Percentiles rank a stretch among this genome's conserved stretches.
These are phyloP conservation scores for Anoplius nigerrimus DNA, from an alignment of 2,888 invertebrate genomes.

Conservation along the genomic window DNA sequence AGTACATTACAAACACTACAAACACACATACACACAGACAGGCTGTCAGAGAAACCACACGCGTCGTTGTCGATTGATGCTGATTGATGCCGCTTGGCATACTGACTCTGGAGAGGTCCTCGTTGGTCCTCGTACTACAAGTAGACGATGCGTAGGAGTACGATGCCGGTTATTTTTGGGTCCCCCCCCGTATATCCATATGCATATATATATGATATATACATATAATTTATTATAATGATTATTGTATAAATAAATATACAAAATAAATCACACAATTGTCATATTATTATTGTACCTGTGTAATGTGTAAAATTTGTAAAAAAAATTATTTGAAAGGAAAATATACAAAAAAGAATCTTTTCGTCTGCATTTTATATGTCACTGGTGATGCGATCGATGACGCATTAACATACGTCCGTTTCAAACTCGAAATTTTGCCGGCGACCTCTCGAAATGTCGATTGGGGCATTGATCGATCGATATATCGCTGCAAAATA, in stretches of 20 bases:
- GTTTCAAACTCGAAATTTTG: not conserved
- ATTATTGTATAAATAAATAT: constrained; percentile 68
- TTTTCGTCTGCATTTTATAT: constrained; percentile 27
- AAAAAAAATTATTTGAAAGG: constrained; percentile 35
- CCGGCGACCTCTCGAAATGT: not conserved
- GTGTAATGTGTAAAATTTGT: constrained; percentile 50
- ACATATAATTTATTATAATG: constrained; percentile 60
- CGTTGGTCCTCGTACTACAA: no score
- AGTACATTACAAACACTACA: no score
- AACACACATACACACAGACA: no score
- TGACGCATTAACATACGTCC: not conserved
- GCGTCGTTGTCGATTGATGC: no score
- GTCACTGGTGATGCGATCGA: not conserved
- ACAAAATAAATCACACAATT: constrained; percentile 55
- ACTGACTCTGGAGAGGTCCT: no score
- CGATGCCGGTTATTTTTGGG: no score
- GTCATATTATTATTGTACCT: constrained; percentile 53
- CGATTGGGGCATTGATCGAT: not conserved
- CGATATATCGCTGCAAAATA: no score
- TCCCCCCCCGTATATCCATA: no score
- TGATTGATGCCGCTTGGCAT: no score
- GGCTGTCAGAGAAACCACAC: no score
- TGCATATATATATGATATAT: constrained; percentile 46
- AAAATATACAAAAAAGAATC: constrained; percentile 38
- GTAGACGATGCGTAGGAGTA: no score